Evolutionary conservation across 2,888 invertebrate genomes (phyloP).

Genomic region (Tetramorium bicarinatum): DNA sequence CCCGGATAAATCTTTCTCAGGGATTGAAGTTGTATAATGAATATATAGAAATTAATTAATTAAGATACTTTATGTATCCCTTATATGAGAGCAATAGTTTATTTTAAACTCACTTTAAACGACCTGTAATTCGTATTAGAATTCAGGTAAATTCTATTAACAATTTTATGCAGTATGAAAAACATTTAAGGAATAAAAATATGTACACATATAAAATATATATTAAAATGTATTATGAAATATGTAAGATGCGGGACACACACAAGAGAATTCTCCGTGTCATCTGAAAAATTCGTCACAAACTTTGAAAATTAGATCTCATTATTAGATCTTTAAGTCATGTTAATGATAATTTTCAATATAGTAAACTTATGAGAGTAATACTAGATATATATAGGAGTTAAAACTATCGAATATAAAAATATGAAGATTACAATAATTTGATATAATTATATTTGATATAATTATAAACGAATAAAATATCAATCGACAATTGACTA

Average conservation of each 20-base stretch:
- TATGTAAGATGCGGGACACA: background rate
- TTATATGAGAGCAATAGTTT: background rate
- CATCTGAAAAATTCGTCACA: background rate
- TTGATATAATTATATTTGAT: too few relatives aligned
- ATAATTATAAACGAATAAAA: too few relatives aligned
- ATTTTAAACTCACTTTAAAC: background rate
- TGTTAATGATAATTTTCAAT: too few relatives aligned
- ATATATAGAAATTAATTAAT: too few relatives aligned
- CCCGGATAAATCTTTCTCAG: background rate
- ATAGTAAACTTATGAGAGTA: too few relatives aligned
- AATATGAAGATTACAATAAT: too few relatives aligned
- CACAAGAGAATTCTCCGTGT: too few relatives aligned
- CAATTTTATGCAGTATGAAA: background rate
- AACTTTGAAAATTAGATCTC: background rate
- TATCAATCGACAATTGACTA: too few relatives aligned
- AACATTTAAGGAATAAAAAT: background rate
- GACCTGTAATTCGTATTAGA: background rate
- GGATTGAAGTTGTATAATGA: background rate
- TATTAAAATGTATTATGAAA: background rate
- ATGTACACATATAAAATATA: background rate
- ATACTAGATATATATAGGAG: too few relatives aligned
- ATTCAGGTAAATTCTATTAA: background rate
- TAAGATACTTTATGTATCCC: background rate
- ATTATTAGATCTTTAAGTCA: too few relatives aligned
- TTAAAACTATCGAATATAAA: too few relatives aligned